Evolutionary conservation across 1,140 invertebrate species (phyloP).

Genomic region (Pristionchus pacificus): DNA sequence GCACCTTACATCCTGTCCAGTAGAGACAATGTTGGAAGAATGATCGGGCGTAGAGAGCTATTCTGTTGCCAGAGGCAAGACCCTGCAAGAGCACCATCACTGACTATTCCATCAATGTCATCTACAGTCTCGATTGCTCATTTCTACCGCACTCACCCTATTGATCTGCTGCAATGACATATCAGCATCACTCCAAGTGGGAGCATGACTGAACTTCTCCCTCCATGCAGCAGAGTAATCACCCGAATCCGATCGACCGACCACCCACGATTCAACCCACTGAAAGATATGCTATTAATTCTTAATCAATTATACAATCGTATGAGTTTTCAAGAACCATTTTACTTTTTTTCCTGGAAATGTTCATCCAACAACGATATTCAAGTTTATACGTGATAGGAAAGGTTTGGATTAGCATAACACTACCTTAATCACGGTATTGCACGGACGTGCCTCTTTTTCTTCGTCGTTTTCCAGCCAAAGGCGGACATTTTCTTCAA

Average conservation of each 20-base stretch:
- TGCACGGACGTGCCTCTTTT: no score
- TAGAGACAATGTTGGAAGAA: constrained; percentile 50
- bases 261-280: constrained; percentile 45
- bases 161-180: constrained; percentile 56
- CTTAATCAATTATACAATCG: no score
- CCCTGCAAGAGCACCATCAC: constrained; percentile 44
- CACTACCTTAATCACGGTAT: no score
- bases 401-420: no score
- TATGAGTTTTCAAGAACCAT: no score
- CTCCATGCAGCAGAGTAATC: constrained; percentile 51
- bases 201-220: constrained; percentile 52
- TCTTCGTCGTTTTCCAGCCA: no score
- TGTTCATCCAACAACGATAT: no score
- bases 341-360: no score
- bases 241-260: constrained; percentile 51
- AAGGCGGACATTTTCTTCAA: no score
- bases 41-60: constrained; percentile 51
- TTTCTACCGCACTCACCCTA: constrained; percentile 26
- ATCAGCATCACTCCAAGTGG: constrained; percentile 57
- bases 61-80: constrained; percentile 44
- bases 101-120: background rate
- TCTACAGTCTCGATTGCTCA: background rate
- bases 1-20: constrained; percentile 44
- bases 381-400: no score
- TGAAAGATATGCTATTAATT: no score